These are phyloP conservation scores for Hoplodrina ambigua DNA, from an alignment of 2,888 invertebrate species.

Conservation along the genomic window DNA sequence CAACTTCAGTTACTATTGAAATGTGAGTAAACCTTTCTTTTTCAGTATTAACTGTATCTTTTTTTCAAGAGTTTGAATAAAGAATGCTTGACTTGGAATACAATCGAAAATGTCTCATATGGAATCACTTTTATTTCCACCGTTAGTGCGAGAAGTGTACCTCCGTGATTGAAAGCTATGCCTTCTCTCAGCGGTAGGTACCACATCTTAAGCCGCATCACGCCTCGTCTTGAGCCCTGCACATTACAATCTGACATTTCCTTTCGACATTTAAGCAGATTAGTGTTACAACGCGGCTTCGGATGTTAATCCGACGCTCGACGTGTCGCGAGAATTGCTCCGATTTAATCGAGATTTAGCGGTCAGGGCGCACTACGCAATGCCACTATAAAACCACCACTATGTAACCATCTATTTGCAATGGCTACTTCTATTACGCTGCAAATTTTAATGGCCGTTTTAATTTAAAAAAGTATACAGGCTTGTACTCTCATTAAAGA, in stretches of 20 bases:
- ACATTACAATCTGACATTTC: slow-evolving; percentile 90
- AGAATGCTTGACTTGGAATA: not conserved
- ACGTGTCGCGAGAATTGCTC: slow-evolving; percentile 87
- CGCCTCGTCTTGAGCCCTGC: slow-evolving; percentile 81
- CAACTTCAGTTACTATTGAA: not conserved
- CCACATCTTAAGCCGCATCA: slow-evolving; percentile 83
- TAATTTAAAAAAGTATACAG: slow-evolving; percentile 40
- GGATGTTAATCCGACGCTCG: slow-evolving; percentile 89
- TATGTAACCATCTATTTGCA: slow-evolving; percentile 46
- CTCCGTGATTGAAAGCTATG: slow-evolving; percentile 70
- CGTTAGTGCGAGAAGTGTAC: slow-evolving; percentile 43
- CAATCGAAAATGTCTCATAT: not conserved
- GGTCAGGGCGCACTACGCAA: slow-evolving; percentile 74
- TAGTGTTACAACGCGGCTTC: slow-evolving; percentile 87
- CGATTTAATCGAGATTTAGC: slow-evolving; percentile 86
- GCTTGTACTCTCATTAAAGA: slow-evolving; percentile 43
- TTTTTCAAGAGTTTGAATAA: not conserved
- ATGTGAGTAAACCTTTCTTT: not conserved
- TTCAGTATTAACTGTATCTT: not conserved
- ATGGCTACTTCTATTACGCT: slow-evolving; percentile 55
- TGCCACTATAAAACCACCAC: slow-evolving; percentile 65
- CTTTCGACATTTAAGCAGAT: slow-evolving; percentile 90
- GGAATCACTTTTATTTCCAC: slow-evolving; percentile 23
- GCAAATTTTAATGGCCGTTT: slow-evolving; percentile 39
- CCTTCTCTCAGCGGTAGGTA: slow-evolving; percentile 82